phyloP scores from a whole-genome alignment of 2,113 vertebrate genomes.

The Xenopus borealis region DNA sequence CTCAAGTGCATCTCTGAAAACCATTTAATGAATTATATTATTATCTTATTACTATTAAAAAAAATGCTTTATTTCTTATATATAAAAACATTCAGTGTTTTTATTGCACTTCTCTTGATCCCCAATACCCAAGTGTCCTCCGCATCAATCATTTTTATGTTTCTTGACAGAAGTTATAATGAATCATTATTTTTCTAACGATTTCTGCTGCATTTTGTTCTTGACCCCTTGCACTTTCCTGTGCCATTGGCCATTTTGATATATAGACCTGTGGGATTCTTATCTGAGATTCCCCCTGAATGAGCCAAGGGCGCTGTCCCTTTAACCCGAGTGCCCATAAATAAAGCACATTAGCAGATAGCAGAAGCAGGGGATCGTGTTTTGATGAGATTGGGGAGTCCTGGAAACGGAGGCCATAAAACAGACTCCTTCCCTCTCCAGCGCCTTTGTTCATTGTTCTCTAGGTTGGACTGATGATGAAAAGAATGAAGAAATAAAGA shows the following conservation, averaged over 20 bases:
- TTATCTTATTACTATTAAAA: too few relatives aligned
- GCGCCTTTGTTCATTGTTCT: constrained; percentile 9
- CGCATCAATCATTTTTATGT: neutral
- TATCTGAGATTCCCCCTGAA: constrained; percentile 22
- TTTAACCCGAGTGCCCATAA: constrained; percentile 22
- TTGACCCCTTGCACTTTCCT: constrained; percentile 31
- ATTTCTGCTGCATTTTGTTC: constrained; percentile 4
- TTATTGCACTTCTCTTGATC: too few relatives aligned
- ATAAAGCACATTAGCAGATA: constrained; percentile 28
- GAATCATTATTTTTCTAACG: neutral
- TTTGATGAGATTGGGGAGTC: constrained; percentile 33
- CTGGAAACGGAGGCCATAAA: constrained; percentile 28
- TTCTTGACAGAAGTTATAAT: neutral
- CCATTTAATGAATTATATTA: too few relatives aligned
- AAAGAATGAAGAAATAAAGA: constrained; percentile 1
- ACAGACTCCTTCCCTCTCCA: neutral
- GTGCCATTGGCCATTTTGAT: constrained; percentile 21
- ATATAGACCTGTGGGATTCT: constrained; percentile 27
- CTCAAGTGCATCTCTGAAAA: too few relatives aligned
- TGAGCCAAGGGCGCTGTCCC: constrained; percentile 8
- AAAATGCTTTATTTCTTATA: too few relatives aligned
- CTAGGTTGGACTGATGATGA: constrained; percentile 4
- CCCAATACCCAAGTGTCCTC: too few relatives aligned
- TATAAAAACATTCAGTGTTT: too few relatives aligned
- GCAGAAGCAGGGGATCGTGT: constrained; percentile 7